Conservation (phyloP, 2,113 vertebrate genomes). For the Eolophus roseicapilla region DNA sequence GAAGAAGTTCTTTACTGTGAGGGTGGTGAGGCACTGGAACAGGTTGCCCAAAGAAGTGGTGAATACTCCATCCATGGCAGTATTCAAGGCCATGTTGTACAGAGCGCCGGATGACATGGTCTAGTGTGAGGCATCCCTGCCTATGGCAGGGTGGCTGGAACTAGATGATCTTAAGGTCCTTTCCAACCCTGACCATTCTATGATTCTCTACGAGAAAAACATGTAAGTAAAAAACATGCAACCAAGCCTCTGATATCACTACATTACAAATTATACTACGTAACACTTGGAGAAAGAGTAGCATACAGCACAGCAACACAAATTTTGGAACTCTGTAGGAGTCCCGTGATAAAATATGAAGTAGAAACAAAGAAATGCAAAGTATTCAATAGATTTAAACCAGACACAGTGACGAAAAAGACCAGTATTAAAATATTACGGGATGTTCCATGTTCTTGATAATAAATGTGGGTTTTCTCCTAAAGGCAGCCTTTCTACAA, state of each 20-base stretch:
- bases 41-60: not conserved
- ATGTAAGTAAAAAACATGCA: not conserved
- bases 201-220: not conserved
- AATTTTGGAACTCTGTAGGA: not conserved
- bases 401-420: accelerated
- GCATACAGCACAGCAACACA: not conserved
- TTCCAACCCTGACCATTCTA: not conserved
- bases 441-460: not conserved
- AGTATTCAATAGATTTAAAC: not conserved
- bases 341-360: not conserved
- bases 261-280: not conserved
- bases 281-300: not conserved
- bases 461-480: not conserved
- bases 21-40: not conserved
- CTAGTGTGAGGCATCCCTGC: not conserved
- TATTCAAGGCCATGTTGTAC: not conserved
- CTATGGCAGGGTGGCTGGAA: not conserved
- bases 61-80: not conserved
- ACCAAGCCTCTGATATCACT: not conserved
- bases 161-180: not conserved
- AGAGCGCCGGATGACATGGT: not conserved
- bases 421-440: not conserved
- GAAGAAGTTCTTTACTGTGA: not conserved
- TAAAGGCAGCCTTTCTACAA: not conserved
- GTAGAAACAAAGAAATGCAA: not conserved